Evolutionary conservation across 2,888 invertebrate species (phyloP).

Genomic region (Andrena praecox): DNA sequence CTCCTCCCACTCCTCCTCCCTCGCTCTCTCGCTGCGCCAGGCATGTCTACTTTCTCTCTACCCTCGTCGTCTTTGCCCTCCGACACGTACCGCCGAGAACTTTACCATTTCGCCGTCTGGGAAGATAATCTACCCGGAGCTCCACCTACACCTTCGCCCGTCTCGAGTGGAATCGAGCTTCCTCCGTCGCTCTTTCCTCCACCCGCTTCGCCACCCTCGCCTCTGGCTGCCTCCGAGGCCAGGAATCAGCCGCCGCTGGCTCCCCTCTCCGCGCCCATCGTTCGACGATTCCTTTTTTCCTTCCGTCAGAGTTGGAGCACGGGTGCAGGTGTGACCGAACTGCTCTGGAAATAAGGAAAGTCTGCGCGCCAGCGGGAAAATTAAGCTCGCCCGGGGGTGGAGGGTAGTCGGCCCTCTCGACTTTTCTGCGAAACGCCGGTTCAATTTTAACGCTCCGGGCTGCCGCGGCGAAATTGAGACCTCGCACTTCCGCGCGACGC

Average conservation of each 20-base stretch:
- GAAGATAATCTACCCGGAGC: slow-evolving; percentile 77
- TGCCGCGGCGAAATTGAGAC: slow-evolving; percentile 30
- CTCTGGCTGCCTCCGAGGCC: neutral
- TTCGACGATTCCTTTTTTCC: neutral
- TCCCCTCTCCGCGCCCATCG: neutral
- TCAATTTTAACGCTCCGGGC: slow-evolving; percentile 23
- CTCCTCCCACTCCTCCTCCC: slow-evolving; percentile 3
- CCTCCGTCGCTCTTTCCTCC: slow-evolving; percentile 5
- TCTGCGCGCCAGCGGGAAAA: slow-evolving; percentile 34
- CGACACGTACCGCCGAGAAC: slow-evolving; percentile 70
- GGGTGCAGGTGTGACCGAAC: slow-evolving; percentile 39
- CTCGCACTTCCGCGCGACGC: neutral
- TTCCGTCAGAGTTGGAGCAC: neutral
- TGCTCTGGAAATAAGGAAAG: slow-evolving; percentile 42
- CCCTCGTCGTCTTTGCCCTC: slow-evolving; percentile 54
- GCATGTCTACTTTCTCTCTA: slow-evolving; percentile 53
- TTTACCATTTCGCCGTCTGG: slow-evolving; percentile 81
- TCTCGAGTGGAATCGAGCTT: slow-evolving; percentile 43
- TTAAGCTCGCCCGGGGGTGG: slow-evolving; percentile 25
- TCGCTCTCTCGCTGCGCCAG: slow-evolving; percentile 37
- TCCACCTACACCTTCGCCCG: slow-evolving; percentile 62
- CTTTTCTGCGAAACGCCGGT: slow-evolving; percentile 18
- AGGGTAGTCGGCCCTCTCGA: neutral
- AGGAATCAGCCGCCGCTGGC: neutral
- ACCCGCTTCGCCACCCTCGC: neutral